A percentile compares a stretch with the other conserved stretches of the same genome.
phyloP scores from a whole-genome alignment of 64 coral and sea anemone genomes.

The Astreopora myriophthalma region DNA sequence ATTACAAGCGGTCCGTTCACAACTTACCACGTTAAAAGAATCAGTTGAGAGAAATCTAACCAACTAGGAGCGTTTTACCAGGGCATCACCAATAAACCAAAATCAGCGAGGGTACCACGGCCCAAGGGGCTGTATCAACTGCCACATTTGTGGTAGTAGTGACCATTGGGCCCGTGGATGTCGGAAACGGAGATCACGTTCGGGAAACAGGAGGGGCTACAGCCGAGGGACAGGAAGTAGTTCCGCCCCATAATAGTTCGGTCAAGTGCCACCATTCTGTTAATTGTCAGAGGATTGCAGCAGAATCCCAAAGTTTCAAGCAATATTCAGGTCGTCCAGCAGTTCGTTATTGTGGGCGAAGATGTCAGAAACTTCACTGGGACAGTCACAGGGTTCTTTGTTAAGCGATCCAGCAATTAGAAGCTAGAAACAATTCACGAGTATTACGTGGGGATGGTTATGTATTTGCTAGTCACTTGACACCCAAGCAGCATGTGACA shows the following conservation, averaged over 20 bases:
- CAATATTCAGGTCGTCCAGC: background rate
- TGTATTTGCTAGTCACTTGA: constrained; percentile 35
- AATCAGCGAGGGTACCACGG: background rate
- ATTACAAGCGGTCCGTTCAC: constrained; percentile 6
- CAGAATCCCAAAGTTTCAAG: background rate
- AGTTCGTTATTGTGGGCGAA: constrained; percentile 40
- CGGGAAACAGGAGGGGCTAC: constrained; percentile 35
- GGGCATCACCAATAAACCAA: background rate
- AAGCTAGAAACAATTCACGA: background rate
- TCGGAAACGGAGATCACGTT: background rate
- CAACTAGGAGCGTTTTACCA: background rate
- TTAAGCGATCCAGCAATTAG: constrained; percentile 43
- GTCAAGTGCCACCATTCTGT: background rate
- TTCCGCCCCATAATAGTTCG: background rate
- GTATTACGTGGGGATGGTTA: constrained; percentile 5
- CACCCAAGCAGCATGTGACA: constrained; percentile 38
- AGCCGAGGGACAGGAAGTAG: constrained; percentile 52
- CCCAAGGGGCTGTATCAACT: background rate
- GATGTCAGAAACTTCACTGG: constrained; percentile 67
- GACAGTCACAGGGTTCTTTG: constrained; percentile 38
- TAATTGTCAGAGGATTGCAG: constrained; percentile 36
- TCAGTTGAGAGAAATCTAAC: constrained; percentile 38
- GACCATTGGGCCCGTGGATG: constrained; percentile 55
- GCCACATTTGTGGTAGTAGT: constrained; percentile 64
- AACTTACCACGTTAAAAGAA: constrained; percentile 26